phyloP scores from a whole-genome alignment of 2,797 vertebrate genomes.

The Amblyopsis hoosieri region DNA sequence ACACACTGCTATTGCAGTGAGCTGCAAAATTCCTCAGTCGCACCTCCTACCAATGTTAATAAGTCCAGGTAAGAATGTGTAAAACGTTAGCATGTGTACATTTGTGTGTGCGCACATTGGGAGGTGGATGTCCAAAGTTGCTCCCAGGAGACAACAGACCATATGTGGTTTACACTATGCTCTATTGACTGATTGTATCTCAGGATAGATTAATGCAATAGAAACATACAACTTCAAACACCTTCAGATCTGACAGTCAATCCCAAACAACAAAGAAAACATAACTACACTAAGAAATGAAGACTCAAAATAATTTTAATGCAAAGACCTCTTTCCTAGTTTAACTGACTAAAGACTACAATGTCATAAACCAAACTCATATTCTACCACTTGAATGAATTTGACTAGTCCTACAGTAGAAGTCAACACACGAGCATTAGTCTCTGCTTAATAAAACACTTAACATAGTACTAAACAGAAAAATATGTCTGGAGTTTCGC shows the following conservation, averaged over 20 bases:
- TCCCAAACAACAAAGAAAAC: background rate
- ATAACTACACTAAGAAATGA: background rate
- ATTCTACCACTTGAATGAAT: background rate
- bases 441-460: background rate
- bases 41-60: slow-evolving; percentile 42
- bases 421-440: slow-evolving; percentile 8
- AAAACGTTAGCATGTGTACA: background rate
- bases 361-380: background rate
- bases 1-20: slow-evolving; percentile 45
- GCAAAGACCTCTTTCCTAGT: background rate
- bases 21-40: slow-evolving; percentile 53
- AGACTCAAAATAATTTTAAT: background rate
- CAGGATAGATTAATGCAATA: slow-evolving; percentile 8
- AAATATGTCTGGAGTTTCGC: slow-evolving; percentile 23
- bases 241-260: slow-evolving; percentile 2
- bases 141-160: background rate
- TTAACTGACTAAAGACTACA: background rate
- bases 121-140: too few species aligned
- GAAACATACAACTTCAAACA: slow-evolving; percentile 12
- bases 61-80: slow-evolving; percentile 17
- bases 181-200: slow-evolving; percentile 6
- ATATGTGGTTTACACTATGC: slow-evolving; percentile 6
- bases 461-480: slow-evolving; percentile 1
- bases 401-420: too few species aligned
- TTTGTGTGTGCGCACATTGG: background rate